These are phyloP conservation scores for Cephalopterus ornatus DNA, from an alignment of 2,113 vertebrate species.

Conservation along the genomic window DNA sequence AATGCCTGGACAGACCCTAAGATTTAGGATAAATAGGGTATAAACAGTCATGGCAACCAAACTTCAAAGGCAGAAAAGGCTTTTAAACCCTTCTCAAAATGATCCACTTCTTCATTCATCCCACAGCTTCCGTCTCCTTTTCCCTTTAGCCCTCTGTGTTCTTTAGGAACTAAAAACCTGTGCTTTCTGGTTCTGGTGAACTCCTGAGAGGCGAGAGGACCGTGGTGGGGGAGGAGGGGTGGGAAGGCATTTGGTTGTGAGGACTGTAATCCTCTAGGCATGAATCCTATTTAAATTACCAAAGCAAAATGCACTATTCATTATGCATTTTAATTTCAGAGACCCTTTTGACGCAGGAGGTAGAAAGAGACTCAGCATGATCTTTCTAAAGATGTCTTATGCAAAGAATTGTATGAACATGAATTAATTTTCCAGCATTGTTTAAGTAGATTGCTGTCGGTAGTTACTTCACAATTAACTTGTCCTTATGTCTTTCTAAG, in stretches of 20 bases:
- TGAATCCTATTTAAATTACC: neutral
- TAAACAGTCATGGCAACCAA: neutral
- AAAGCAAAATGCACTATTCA: neutral
- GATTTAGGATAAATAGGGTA: no score
- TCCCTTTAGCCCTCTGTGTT: neutral
- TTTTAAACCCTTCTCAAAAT: neutral
- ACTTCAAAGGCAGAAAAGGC: neutral
- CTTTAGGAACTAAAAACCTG: neutral
- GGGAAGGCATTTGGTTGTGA: neutral
- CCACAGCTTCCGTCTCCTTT: neutral
- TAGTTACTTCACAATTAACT: neutral
- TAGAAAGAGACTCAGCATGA: neutral
- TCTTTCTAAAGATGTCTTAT: neutral
- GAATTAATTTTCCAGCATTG: neutral
- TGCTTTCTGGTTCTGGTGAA: neutral
- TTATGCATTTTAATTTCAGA: neutral
- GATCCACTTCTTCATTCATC: neutral
- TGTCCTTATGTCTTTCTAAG: neutral
- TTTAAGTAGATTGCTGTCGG: neutral
- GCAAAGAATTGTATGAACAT: neutral
- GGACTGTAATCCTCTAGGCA: neutral
- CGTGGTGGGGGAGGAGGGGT: rapidly evolving
- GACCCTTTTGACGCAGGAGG: neutral
- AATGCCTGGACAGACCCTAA: neutral
- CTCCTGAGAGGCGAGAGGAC: neutral